A percentile compares a stretch with the other conserved stretches of the same genome.
Conservation (phyloP, 1,140 invertebrate species). For the Rhynchophorus ferrugineus region DNA sequence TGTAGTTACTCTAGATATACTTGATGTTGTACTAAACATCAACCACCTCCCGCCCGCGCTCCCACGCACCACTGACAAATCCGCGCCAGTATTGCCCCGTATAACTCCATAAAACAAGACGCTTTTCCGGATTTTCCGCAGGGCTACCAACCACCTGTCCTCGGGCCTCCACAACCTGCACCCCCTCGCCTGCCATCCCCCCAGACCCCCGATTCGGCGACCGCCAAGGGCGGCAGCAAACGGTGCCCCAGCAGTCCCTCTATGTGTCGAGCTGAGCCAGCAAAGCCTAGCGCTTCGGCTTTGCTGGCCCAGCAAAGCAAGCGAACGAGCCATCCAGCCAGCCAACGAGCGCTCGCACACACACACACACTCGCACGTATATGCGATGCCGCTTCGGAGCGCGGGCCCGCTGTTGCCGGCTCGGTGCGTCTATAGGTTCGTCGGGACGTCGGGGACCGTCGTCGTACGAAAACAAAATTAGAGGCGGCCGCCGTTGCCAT, state of each 20-base stretch:
- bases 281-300: slow-evolving; percentile 11
- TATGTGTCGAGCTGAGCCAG: slow-evolving; percentile 10
- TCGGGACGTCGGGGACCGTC: slow-evolving; percentile 30
- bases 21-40: no score
- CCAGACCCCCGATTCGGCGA: neutral
- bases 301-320: slow-evolving; percentile 22
- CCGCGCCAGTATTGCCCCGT: no score
- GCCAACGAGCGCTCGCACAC: no score
- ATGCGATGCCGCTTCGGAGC: slow-evolving; percentile 10
- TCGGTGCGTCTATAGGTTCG: slow-evolving; percentile 34
- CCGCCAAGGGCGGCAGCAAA: neutral
- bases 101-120: no score
- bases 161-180: neutral
- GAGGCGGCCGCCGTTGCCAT: neutral
- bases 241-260: neutral
- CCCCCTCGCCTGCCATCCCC: neutral
- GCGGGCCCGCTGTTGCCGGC: slow-evolving; percentile 35
- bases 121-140: neutral
- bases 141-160: slow-evolving; percentile 4
- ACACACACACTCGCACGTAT: neutral
- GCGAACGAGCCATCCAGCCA: no score
- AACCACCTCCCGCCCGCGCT: no score
- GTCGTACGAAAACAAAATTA: neutral
- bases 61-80: no score
- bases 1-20: no score